Conservation (phyloP, 1,140 invertebrate genomes). For the Holotrichia oblita region DNA sequence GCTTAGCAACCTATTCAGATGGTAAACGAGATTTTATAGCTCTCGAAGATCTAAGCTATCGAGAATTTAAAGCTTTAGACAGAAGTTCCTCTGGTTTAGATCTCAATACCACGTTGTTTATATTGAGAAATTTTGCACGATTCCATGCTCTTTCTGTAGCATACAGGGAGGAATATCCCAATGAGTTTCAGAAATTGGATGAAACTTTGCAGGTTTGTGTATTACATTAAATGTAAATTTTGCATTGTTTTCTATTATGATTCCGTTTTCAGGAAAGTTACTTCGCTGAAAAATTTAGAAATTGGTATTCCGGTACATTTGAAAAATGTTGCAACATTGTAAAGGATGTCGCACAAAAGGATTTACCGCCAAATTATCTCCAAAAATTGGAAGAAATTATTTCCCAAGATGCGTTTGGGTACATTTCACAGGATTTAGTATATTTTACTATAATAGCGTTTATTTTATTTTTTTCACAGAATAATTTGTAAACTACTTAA, state of each 20-base stretch:
- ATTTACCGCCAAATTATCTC: slow-evolving; percentile 69
- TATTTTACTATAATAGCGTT: background rate
- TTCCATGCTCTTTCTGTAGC: slow-evolving; percentile 77
- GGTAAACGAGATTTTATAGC: slow-evolving; percentile 73
- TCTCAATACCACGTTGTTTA: slow-evolving; percentile 63
- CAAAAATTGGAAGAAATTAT: slow-evolving; percentile 67
- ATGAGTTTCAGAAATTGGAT: slow-evolving; percentile 65
- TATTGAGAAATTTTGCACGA: slow-evolving; percentile 69
- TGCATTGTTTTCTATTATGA: background rate
- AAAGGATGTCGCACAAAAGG: slow-evolving; percentile 70
- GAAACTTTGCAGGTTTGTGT: slow-evolving; percentile 55
- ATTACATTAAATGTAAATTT: slow-evolving; percentile 33
- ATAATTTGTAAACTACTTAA: slow-evolving; percentile 53
- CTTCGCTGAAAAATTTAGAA: slow-evolving; percentile 65
- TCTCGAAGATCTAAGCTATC: slow-evolving; percentile 69
- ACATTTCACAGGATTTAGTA: slow-evolving; percentile 28
- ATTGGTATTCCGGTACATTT: slow-evolving; percentile 70
- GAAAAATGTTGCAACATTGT: slow-evolving; percentile 65
- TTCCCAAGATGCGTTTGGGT: slow-evolving; percentile 62
- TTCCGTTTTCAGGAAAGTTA: slow-evolving; percentile 65
- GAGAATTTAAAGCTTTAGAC: slow-evolving; percentile 64
- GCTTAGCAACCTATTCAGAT: slow-evolving; percentile 66
- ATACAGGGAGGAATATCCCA: slow-evolving; percentile 69
- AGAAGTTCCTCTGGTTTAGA: slow-evolving; percentile 65
- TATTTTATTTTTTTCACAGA: slow-evolving; percentile 40